Percentiles rank a stretch among this genome's conserved stretches.
These are phyloP conservation scores for Alcedo atthis DNA, from an alignment of 2,797 vertebrate species.

Conservation along the genomic window DNA sequence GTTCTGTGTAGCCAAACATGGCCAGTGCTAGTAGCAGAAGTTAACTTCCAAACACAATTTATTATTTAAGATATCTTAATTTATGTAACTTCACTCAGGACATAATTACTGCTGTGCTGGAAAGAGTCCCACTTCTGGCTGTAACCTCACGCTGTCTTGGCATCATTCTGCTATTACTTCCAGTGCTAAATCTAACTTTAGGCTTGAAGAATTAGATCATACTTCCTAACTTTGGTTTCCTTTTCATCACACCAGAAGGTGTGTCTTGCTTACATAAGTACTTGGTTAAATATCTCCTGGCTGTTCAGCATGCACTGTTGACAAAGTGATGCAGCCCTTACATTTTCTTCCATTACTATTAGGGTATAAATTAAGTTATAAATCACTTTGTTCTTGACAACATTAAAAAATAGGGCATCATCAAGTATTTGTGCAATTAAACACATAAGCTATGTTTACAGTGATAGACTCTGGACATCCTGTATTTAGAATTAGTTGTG, in stretches of 20 bases:
- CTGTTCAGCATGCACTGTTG: background rate
- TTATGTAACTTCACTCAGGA: background rate
- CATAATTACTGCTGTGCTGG: background rate
- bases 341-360: background rate
- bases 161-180: slow-evolving; percentile 24
- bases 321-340: background rate
- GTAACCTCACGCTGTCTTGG: background rate
- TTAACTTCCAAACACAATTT: no score
- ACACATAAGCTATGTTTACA: background rate
- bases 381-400: background rate
- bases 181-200: slow-evolving; percentile 25
- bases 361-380: slow-evolving; percentile 32
- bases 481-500: slow-evolving; percentile 19
- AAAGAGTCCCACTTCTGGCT: background rate
- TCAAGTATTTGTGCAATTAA: slow-evolving; percentile 13
- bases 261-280: background rate
- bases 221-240: slow-evolving; percentile 20
- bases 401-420: background rate
- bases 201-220: slow-evolving; percentile 2
- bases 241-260: slow-evolving; percentile 19
- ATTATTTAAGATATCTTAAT: background rate
- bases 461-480: background rate
- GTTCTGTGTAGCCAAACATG: background rate
- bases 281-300: background rate
- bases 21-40: background rate